Percentiles rank a stretch among this genome's conserved stretches.
phyloP scores from a whole-genome alignment of 2,113 vertebrate genomes.

The Atrichornis clamosus region DNA sequence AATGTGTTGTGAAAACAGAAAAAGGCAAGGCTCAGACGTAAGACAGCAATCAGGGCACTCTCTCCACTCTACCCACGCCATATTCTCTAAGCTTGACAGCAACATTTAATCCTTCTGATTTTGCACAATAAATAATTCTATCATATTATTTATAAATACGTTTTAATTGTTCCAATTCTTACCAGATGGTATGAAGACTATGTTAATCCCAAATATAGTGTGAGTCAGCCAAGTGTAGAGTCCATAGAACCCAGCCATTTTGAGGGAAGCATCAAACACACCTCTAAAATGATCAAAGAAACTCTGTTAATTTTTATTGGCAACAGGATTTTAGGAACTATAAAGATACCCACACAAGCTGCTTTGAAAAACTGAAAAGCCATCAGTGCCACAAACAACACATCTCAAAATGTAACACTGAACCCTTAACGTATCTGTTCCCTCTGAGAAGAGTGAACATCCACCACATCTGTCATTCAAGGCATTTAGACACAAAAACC shows the following conservation, averaged over 20 bases:
- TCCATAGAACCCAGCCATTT: conserved; percentile 98
- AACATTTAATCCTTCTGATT: neutral
- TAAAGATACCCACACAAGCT: neutral
- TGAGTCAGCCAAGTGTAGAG: conserved; percentile 99
- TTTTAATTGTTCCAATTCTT: conserved; percentile 43
- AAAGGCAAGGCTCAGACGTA: neutral
- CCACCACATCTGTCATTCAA: neutral
- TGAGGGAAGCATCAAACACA: conserved; percentile 97
- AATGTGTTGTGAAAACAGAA: neutral
- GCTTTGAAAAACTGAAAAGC: neutral
- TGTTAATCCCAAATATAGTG: conserved; percentile 98
- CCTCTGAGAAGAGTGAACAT: neutral
- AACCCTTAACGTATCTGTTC: neutral
- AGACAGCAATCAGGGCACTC: neutral
- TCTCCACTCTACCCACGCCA: neutral
- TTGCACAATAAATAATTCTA: neutral
- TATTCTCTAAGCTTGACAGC: neutral
- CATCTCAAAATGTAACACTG: neutral
- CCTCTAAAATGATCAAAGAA: conserved; percentile 80
- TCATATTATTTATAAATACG: neutral
- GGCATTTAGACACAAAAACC: neutral
- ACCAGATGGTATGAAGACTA: conserved; percentile 99
- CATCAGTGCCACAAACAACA: neutral
- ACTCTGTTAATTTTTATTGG: neutral
- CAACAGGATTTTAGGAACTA: neutral